Percentiles rank a stretch among this genome's conserved stretches.
These are phyloP conservation scores for Bombus affinis DNA, from an alignment of 1,140 invertebrate species.

Conservation along the genomic window DNA sequence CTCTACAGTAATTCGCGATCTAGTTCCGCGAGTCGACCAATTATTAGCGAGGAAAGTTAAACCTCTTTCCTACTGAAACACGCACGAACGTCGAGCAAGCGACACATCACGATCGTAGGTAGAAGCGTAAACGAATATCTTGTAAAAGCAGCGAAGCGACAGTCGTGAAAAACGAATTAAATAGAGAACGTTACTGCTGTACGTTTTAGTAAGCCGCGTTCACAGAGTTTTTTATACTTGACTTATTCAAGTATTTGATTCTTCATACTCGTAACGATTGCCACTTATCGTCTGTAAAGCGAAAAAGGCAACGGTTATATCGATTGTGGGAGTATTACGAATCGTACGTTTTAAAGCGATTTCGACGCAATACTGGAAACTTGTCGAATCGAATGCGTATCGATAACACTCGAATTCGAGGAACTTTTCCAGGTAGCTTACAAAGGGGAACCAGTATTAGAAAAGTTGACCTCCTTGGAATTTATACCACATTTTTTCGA, in stretches of 20 bases:
- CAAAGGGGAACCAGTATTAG: neutral
- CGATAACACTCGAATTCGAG: neutral
- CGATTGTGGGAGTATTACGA: neutral
- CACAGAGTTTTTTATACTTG: too few species aligned
- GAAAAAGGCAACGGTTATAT: neutral
- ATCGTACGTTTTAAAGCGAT: neutral
- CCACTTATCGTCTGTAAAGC: neutral
- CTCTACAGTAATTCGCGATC: slow-evolving; percentile 8
- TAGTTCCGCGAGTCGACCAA: slow-evolving; percentile 1
- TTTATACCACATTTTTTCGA: slow-evolving; percentile 13
- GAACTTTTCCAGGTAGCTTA: neutral
- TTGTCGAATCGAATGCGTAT: neutral
- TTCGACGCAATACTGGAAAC: neutral
- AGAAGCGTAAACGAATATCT: slow-evolving; percentile 6
- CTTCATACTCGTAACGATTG: neutral
- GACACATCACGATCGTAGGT: neutral
- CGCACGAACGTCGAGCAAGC: too few species aligned
- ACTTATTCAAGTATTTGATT: neutral
- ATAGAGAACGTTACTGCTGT: neutral
- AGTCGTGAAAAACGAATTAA: neutral
- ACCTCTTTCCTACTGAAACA: neutral
- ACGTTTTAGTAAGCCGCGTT: too few species aligned
- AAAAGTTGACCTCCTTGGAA: slow-evolving; percentile 28
- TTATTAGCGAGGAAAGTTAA: neutral
- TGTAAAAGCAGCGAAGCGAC: slow-evolving; percentile 1